Evolutionary conservation across 2,888 invertebrate species (phyloP).

Genomic region (Phalangium opilio): DNA sequence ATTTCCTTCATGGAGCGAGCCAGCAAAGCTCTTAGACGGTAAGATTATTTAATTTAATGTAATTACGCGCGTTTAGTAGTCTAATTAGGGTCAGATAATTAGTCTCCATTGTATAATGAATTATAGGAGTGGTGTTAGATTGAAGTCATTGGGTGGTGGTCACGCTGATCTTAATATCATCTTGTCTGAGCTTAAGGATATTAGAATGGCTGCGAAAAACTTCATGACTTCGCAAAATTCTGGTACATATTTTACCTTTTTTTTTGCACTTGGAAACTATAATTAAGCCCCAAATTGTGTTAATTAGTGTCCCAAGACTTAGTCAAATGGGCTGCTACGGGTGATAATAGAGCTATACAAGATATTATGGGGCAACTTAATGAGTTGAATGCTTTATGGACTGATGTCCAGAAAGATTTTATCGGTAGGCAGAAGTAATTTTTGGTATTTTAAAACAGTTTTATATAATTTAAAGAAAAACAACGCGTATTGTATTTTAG

Average conservation of each 20-base stretch:
- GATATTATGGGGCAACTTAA: conserved; percentile 34
- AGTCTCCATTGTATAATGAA: too few relatives aligned
- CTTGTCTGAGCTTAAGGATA: conserved; percentile 36
- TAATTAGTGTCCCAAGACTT: conserved; percentile 33
- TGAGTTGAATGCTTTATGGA: conserved; percentile 35
- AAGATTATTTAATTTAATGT: background rate
- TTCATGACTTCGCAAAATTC: conserved; percentile 34
- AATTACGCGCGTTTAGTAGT: too few relatives aligned
- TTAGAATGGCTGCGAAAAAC: conserved; percentile 33
- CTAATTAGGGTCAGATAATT: too few relatives aligned
- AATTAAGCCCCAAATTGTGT: too few relatives aligned
- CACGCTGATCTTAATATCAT: conserved; percentile 36
- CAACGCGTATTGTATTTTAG: conserved; percentile 26
- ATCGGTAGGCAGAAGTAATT: too few relatives aligned
- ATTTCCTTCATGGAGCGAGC: conserved; percentile 10
- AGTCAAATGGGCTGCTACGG: conserved; percentile 35
- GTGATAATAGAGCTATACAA: conserved; percentile 35
- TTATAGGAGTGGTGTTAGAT: conserved; percentile 33
- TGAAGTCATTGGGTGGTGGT: conserved; percentile 33
- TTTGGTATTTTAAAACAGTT: too few relatives aligned
- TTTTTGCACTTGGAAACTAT: too few relatives aligned
- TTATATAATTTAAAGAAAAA: too few relatives aligned
- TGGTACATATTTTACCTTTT: conserved; percentile 24
- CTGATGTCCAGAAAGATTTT: conserved; percentile 36
- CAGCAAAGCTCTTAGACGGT: conserved; percentile 13